Conservation (phyloP, 2,113 vertebrate genomes). For the Platanista minor region DNA sequence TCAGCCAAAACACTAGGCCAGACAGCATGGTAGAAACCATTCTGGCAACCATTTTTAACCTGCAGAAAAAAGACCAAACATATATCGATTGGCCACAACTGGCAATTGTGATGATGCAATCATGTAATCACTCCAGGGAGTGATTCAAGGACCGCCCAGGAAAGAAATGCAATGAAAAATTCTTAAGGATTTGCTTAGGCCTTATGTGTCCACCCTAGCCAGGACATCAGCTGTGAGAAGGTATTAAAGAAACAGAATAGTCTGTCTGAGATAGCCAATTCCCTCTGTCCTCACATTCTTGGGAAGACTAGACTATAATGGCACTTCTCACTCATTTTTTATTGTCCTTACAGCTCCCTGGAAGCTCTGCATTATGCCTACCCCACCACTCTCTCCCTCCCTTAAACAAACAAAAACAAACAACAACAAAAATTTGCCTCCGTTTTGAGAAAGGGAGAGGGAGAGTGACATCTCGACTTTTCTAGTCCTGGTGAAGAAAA, state of each 20-base stretch:
- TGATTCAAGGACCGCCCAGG: background rate
- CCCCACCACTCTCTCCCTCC: background rate
- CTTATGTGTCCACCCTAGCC: background rate
- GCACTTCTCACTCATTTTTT: background rate
- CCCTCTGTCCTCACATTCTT: background rate
- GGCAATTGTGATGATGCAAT: background rate
- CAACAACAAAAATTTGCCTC: background rate
- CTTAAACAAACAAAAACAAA: background rate
- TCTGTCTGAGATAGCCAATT: background rate
- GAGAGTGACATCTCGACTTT: background rate
- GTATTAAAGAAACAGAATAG: background rate
- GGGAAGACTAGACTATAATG: background rate
- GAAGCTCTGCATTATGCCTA: background rate
- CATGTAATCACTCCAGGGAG: background rate
- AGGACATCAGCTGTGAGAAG: background rate
- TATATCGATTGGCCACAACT: background rate
- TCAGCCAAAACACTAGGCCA: slow-evolving; percentile 80
- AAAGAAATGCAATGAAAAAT: background rate
- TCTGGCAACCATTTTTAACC: slow-evolving; percentile 59
- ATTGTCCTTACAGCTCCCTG: background rate
- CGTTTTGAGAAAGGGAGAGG: background rate
- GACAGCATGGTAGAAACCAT: slow-evolving; percentile 55
- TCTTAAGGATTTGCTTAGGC: background rate
- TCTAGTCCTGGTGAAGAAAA: background rate
- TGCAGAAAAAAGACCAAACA: slow-evolving; percentile 62